These are phyloP conservation scores for Amiota communis DNA, from an alignment of 2,888 invertebrate genomes.

Conservation along the genomic window DNA sequence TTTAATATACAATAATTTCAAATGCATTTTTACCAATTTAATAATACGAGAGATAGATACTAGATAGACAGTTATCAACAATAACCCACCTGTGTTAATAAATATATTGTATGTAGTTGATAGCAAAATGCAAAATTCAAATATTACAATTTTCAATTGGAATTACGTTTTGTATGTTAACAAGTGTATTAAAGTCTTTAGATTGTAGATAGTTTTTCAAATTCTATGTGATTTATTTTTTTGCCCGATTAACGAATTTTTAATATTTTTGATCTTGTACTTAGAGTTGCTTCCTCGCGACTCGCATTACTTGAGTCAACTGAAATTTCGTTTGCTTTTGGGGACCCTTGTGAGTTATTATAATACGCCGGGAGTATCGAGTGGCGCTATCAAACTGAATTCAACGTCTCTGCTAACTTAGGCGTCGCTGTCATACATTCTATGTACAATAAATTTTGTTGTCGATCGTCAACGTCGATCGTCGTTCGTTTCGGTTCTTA, in stretches of 20 bases:
- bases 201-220: neutral
- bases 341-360: slow-evolving; percentile 61
- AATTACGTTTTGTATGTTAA: slow-evolving; percentile 12
- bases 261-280: slow-evolving; percentile 34
- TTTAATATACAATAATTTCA: slow-evolving; percentile 16
- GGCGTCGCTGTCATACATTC: slow-evolving; percentile 34
- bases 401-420: slow-evolving; percentile 36
- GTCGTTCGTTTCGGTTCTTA: slow-evolving; percentile 4
- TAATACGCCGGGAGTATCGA: slow-evolving; percentile 43
- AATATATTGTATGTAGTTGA: too few relatives aligned
- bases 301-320: slow-evolving; percentile 61
- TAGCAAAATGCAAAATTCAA: neutral
- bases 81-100: too few relatives aligned
- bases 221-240: neutral
- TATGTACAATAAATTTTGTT: neutral
- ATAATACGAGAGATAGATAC: too few relatives aligned
- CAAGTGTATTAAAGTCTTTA: slow-evolving; percentile 8
- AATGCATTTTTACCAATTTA: slow-evolving; percentile 29
- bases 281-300: slow-evolving; percentile 57
- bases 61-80: too few relatives aligned
- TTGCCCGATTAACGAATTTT: neutral
- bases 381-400: slow-evolving; percentile 36
- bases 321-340: slow-evolving; percentile 59
- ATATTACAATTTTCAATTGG: slow-evolving; percentile 14
- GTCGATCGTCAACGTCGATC: slow-evolving; percentile 2